phyloP scores from a whole-genome alignment of 2,113 vertebrate genomes.

The Cromileptes altivelis region DNA sequence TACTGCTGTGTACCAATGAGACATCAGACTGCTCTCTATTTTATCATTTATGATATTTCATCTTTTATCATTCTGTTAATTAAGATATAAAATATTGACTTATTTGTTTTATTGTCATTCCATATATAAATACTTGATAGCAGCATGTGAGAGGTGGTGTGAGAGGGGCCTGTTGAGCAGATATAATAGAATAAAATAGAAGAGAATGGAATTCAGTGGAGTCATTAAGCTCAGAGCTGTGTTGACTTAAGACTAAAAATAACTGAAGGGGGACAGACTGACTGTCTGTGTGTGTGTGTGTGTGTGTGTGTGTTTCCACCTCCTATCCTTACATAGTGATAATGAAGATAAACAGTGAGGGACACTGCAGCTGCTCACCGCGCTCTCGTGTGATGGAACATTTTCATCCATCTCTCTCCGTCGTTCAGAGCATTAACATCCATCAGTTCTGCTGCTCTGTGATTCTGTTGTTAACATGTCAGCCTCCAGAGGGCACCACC shows the following conservation, averaged over 20 bases:
- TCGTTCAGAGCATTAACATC: not conserved
- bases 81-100: not conserved
- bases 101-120: not conserved
- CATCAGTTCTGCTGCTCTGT: not conserved
- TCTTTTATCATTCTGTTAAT: not conserved
- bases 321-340: not conserved
- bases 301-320: slow-evolving; percentile 9
- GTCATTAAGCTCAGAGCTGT: slow-evolving; percentile 40
- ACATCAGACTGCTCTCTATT: not conserved
- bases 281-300: not conserved
- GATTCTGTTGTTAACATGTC: not conserved
- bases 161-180: not conserved
- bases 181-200: slow-evolving; percentile 19
- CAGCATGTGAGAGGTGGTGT: too few relatives aligned
- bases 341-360: slow-evolving; percentile 12
- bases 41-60: not conserved
- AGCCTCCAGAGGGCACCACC: not conserved
- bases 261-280: slow-evolving; percentile 38
- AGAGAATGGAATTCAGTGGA: slow-evolving; percentile 46
- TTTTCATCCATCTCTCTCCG: slow-evolving; percentile 28
- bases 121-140: not conserved
- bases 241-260: slow-evolving; percentile 76
- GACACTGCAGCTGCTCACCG: slow-evolving; percentile 10
- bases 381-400: slow-evolving; percentile 5
- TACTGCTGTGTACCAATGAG: not conserved